Conservation (phyloP, 2,888 invertebrate genomes). For the Lissocephala sabroskyi region DNA sequence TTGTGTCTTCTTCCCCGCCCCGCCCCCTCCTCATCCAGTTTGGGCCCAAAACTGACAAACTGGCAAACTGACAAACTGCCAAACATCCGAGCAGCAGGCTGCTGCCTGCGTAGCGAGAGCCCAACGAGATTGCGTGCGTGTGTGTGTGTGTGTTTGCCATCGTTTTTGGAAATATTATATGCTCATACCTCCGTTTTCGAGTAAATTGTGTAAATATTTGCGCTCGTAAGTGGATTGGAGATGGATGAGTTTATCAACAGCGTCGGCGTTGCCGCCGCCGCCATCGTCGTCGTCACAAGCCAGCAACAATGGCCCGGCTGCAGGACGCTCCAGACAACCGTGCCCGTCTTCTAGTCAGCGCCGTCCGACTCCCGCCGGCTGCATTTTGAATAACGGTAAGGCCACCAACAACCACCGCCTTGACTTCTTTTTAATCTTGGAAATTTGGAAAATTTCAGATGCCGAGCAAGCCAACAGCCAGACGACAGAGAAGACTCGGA, state of each 20-base stretch:
- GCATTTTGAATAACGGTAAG: too few species aligned
- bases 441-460: too few species aligned
- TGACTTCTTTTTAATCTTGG: too few species aligned
- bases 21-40: constrained; percentile 21
- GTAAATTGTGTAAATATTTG: constrained; percentile 70
- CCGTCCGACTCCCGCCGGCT: too few species aligned
- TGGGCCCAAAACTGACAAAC: too few species aligned
- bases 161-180: constrained; percentile 69
- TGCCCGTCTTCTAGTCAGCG: too few species aligned
- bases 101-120: constrained; percentile 17
- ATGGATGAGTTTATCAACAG: constrained; percentile 70
- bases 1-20: not conserved
- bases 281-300: constrained; percentile 3
- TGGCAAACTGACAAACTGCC: too few species aligned
- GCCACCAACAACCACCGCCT: too few species aligned
- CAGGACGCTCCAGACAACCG: too few species aligned
- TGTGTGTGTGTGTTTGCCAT: constrained; percentile 53
- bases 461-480: too few species aligned
- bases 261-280: constrained; percentile 27
- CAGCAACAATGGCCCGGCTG: too few species aligned
- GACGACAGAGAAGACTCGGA: too few species aligned
- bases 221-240: constrained; percentile 70
- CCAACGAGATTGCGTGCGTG: constrained; percentile 14
- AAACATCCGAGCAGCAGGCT: constrained; percentile 47
- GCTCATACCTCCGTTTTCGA: constrained; percentile 66